These are phyloP conservation scores for Beris chalybata DNA, from an alignment of 2,888 invertebrate genomes.

Conservation along the genomic window DNA sequence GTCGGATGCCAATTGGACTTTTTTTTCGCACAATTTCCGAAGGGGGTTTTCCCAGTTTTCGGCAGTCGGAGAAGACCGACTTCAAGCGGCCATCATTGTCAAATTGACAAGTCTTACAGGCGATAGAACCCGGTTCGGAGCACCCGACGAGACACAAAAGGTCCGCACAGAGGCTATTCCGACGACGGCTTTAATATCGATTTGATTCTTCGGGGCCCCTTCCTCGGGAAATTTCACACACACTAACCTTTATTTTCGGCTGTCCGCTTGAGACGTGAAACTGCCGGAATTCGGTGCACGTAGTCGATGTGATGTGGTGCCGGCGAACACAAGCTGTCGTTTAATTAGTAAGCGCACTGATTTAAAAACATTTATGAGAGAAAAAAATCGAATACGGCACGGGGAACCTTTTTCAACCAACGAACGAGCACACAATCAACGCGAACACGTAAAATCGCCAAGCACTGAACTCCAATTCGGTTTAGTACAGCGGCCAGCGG, in stretches of 20 bases:
- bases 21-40: background rate
- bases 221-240: slow-evolving; percentile 2
- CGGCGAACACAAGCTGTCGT: background rate
- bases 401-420: slow-evolving; percentile 18
- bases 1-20: no score
- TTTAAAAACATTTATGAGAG: background rate
- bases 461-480: slow-evolving; percentile 14
- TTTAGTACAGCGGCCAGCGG: background rate
- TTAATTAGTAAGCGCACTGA: slow-evolving; percentile 4
- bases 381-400: background rate
- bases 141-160: background rate
- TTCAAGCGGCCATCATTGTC: slow-evolving; percentile 36
- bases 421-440: slow-evolving; percentile 13
- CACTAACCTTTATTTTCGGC: slow-evolving; percentile 24
- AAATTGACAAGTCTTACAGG: slow-evolving; percentile 35
- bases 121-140: background rate
- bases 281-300: background rate
- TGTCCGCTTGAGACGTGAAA: background rate
- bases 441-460: slow-evolving; percentile 10
- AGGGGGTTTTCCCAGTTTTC: background rate
- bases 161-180: background rate
- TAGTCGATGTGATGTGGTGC: background rate
- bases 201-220: slow-evolving; percentile 5
- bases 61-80: slow-evolving; percentile 22
- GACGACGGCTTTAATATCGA: slow-evolving; percentile 20